Percentiles rank a stretch among this genome's conserved stretches.
Conservation (phyloP, 2,797 vertebrate species). For the Rhadinocentrus ornatus region DNA sequence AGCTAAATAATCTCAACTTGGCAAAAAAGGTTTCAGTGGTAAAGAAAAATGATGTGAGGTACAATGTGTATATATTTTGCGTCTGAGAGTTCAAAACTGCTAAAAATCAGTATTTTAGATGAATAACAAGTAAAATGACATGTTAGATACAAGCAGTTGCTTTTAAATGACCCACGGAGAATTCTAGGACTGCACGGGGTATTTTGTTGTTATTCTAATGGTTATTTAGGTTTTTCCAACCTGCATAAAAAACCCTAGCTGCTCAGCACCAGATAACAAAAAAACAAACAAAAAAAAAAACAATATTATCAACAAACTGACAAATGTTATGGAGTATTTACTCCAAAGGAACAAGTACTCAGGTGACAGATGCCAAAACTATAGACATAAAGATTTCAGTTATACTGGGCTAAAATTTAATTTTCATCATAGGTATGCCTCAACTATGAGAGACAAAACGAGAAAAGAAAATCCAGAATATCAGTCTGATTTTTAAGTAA, state of each 20-base stretch:
- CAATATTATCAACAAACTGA: neutral
- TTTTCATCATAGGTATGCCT: too few relatives aligned
- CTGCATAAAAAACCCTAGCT: slow-evolving; percentile 7
- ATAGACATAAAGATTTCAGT: neutral
- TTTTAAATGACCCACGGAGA: neutral
- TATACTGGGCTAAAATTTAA: neutral
- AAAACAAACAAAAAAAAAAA: too few relatives aligned
- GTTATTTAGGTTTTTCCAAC: neutral
- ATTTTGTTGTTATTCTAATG: neutral
- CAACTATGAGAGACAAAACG: too few relatives aligned
- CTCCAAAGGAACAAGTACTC: neutral
- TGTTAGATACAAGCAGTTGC: neutral
- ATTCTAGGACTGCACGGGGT: neutral
- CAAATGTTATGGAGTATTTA: neutral
- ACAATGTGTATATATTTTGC: neutral
- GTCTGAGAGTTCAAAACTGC: neutral
- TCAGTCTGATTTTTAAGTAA: too few relatives aligned
- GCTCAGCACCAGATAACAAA: slow-evolving; percentile 10
- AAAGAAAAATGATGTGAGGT: slow-evolving; percentile 8
- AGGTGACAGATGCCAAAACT: neutral
- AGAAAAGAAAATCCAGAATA: too few relatives aligned
- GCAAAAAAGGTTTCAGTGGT: slow-evolving; percentile 1
- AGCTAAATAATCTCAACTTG: slow-evolving; percentile 17
- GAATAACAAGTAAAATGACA: neutral
- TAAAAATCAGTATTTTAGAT: slow-evolving; percentile 1